Base-by-base conservation (phyloP, 2,888 invertebrate species). In the Girardia tigrina region DNA sequence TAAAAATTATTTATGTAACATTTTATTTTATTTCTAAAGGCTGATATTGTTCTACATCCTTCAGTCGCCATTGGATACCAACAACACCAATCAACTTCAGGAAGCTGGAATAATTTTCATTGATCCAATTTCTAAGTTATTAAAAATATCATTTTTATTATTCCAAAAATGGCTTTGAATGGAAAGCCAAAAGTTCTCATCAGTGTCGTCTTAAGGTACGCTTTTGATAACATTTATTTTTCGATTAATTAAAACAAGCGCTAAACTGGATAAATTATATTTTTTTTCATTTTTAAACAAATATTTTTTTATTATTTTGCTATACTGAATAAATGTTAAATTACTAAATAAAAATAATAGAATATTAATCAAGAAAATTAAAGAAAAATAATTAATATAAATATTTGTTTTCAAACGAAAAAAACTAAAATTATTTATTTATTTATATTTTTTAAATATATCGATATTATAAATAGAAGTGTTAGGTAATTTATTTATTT, bases 161-260 rank as follows among this genome's bases (percentile, higher is more conserved):
- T 16, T 56, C 4, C n/a, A 56, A 16, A 56, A 56, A 56, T 56
- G 56, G 56, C 56, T 56, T 56, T 56, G n/a, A 56, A 56, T 56
- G 56, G 56, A 56, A 56, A 56, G 56, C 56, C 56, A 56, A 56
- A 56, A 16, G 56, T 56, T 56, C n/a, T 16, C 2, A 56, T 56
- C 4, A 56, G 56, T 56, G 20, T 56, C n/a, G 23, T 56, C n/a
- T 4, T 56, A 56, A 56, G 23, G 56, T 56, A n/a, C 6, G 56
- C 23, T 36, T 36, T 36, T 8, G 8, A 8, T 36, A 36, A 36
- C 16, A 36, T 12, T 36, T 36, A 12, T 36, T 16, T 36, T 36
- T 36, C 36, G 16, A 36, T 36, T 36, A 36, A 36, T 36, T 36
- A 36, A 36, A 36, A 36, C 36, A 36, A 36, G n/a, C n/a, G n/a